Conservation (phyloP, 1,140 invertebrate species). For the Capitella teleta region DNA sequence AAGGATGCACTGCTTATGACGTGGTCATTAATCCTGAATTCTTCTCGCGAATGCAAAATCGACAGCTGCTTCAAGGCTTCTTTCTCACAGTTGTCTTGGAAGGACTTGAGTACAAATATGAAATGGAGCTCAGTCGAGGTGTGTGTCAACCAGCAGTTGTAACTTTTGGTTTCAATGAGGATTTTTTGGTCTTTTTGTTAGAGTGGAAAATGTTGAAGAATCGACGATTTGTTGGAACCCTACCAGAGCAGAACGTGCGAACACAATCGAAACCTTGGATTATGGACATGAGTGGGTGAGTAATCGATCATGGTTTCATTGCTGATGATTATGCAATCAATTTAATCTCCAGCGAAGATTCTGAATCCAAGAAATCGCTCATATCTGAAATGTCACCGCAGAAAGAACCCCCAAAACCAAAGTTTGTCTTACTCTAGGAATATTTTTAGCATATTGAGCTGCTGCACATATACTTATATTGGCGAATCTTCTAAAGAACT, state of each 20-base stretch:
- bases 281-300: conserved; percentile 25
- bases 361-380: no score
- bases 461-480: no score
- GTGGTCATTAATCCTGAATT: conserved; percentile 64
- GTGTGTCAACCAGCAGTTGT: conserved; percentile 5
- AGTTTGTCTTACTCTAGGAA: no score
- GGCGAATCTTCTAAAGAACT: no score
- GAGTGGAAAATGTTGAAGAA: conserved; percentile 52
- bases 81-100: conserved; percentile 63
- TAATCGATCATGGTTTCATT: no score
- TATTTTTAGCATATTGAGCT: no score
- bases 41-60: conserved; percentile 50
- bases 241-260: conserved; percentile 33
- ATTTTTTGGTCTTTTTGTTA: conserved; percentile 18
- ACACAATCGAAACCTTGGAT: conserved; percentile 36
- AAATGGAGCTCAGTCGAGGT: conserved; percentile 53
- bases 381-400: no score
- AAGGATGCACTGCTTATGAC: conserved; percentile 59
- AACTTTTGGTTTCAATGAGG: background rate
- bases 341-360: no score
- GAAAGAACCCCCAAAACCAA: no score
- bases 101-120: conserved; percentile 62
- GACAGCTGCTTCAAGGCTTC: conserved; percentile 60
- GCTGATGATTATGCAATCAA: no score
- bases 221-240: conserved; percentile 52